Evolutionary conservation across 2,888 invertebrate species (phyloP), one percentile per base, ranked within the genome.

Genomic region (Reticulitermes lucifugus): DNA sequence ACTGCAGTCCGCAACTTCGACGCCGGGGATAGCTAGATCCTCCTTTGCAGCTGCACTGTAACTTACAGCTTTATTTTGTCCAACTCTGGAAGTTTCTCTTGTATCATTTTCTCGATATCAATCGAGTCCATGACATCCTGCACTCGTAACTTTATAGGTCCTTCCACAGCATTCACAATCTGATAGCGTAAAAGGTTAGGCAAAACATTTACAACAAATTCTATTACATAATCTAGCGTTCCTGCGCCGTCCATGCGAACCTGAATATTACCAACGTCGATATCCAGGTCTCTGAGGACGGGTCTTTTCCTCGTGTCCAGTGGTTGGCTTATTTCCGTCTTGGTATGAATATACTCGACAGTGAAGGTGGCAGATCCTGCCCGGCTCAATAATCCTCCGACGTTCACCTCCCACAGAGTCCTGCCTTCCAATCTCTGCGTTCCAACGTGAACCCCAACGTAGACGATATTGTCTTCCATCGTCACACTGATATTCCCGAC

Each of bases 161-260:
- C 94, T 91, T 97, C 97, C 70, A 97, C 90, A 0, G 96, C 96
- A 89, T 96, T 96, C 94, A 97, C 96, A 86, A 97, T 96, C 91
- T 97, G 97, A 89, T 96, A 96, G 84, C 98, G 93, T 86, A 98
- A 91, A 79, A 97, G 91, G 92, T 98, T 98, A 0, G 97, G 97
- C 83, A 97, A 89, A 79, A 97, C 92, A 90, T 98, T 98, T 0
- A 97, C 93, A 7, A 92, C 93, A 85, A 96, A 95, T 91, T 98
- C 98, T 86, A 97, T 92, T 0, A 95, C 89, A 89, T 97, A 97
- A 91, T 98, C 98, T 25, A 96, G 87, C 0, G 96, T 96, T n/a
- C 98, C 97, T 0, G 97, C 95, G 0, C 98, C 98, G 88, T 96
- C 94, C 88, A 96, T 95, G 41, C 96, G 93, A 9, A 96, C 93